Evolutionary conservation across 2,888 invertebrate genomes (phyloP), one percentile per base, ranked within the genome.

Genomic region (Melikaiella ostensackeni): DNA sequence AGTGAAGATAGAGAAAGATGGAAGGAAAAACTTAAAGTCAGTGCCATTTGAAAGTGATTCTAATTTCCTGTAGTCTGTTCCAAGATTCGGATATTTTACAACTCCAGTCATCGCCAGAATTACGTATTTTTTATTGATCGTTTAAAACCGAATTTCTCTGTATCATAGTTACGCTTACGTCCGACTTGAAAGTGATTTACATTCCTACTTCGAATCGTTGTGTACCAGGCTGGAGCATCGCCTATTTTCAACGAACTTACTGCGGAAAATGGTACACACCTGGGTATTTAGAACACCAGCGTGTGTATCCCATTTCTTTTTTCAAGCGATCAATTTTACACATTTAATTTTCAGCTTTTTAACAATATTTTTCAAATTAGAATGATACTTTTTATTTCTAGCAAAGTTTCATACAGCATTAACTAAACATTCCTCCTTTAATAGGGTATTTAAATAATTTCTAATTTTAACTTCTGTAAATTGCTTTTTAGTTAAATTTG

Each of bases 211-310:
- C 61, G 24, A 42, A 42, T 35, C 46, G 2, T 16, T 24, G 4
- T 57, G 27, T 21, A 46, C 75, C 27, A 75, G 19, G 33, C 75
- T 35, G 70, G 42, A 55, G 38, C 46, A 61, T 59, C 77, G 33
- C 76, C 78, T 78, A 80, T 75, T 78, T 75, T 50, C 50, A 79
- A 74, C 77, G 75, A 55, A 76, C 38, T 64, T 42, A 50, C 57
- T 59, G 11, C 59, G 75, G 75, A 46, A 83, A 80, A 78, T 77
- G 74, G 63, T 50, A 35, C 66, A 76, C 82, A 83, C 82, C 84
- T 84, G 82, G 77, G 80, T 77, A 82, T 83, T 81, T 82, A 76
- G 82, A 75, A 62, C 80, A 78, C 55, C 63, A 75, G 46, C 33
- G 33, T 50, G 66, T 62, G 61, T 76, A 59, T 61, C 46, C 11